phyloP scores from a whole-genome alignment of 2,113 vertebrate genomes.

The Trinectes maculatus region DNA sequence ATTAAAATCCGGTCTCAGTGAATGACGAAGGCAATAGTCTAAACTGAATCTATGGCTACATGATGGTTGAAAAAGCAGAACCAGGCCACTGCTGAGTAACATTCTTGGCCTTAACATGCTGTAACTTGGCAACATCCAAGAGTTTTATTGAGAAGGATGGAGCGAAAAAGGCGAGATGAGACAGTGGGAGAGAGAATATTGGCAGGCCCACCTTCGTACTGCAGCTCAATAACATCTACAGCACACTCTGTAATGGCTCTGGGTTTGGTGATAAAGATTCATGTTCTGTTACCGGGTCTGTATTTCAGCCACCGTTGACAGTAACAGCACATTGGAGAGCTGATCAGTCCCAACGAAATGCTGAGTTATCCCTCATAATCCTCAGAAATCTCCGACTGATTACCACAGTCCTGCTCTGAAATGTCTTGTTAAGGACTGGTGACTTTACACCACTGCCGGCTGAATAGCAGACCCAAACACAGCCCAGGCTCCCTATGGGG shows the following conservation, averaged over 20 bases:
- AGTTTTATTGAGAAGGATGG: constrained; percentile 50
- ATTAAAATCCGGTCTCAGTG: constrained; percentile 37
- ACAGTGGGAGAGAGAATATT: constrained; percentile 29
- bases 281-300: constrained; percentile 3
- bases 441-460: constrained; percentile 40
- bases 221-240: constrained; percentile 37
- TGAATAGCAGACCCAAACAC: constrained; percentile 36
- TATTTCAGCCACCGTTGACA: constrained; percentile 25
- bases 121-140: constrained; percentile 69
- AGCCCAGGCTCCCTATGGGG: constrained; percentile 33
- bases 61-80: constrained; percentile 14
- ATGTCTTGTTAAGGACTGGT: constrained; percentile 48
- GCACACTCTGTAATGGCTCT: constrained; percentile 20
- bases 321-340: constrained; percentile 6
- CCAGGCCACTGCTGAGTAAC: constrained; percentile 62
- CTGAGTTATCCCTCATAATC: constrained; percentile 29
- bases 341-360: constrained; percentile 1
- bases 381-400: constrained; percentile 27
- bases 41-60: constrained; percentile 22
- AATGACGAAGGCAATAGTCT: constrained; percentile 42
- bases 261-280: constrained; percentile 22
- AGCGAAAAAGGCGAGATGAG: constrained; percentile 29
- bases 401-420: constrained; percentile 1
- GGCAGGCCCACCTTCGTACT: constrained; percentile 20
- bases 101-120: constrained; percentile 62